phyloP scores from a whole-genome alignment of 2,797 vertebrate species.

The Diceros bicornis region DNA sequence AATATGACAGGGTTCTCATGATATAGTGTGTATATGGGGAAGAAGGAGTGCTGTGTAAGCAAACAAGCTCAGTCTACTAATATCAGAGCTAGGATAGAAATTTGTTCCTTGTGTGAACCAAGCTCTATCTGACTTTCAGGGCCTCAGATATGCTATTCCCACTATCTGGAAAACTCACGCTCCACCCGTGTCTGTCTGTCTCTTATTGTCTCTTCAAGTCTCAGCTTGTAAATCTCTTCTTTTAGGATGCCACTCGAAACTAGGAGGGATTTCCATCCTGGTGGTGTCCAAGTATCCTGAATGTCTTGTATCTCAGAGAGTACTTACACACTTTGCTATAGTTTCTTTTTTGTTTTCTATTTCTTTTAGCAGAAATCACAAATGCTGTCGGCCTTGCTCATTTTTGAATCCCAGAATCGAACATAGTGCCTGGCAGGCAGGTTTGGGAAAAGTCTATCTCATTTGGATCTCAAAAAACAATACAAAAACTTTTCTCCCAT shows the following conservation, averaged over 20 bases:
- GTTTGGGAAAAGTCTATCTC: not conserved
- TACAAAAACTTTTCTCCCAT: not conserved
- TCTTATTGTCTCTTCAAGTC: not conserved
- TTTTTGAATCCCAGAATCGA: not conserved
- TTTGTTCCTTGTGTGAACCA: not conserved
- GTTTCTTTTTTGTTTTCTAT: not conserved
- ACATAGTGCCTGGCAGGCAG: not conserved
- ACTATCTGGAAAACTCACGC: not conserved
- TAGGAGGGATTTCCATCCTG: not conserved
- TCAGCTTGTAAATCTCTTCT: not conserved
- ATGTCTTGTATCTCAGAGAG: not conserved
- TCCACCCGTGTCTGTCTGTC: not conserved
- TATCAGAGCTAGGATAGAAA: not conserved
- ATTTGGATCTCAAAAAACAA: not conserved
- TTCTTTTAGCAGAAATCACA: not conserved
- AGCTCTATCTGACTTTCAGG: not conserved
- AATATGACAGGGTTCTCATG: not conserved
- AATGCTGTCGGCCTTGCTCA: not conserved
- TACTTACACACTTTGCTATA: not conserved
- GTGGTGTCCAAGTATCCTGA: not conserved
- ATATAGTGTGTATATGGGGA: not conserved
- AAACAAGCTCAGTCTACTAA: conserved; percentile 40
- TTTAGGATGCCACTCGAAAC: not conserved
- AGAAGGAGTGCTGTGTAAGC: not conserved
- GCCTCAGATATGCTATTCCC: not conserved